Base-by-base conservation (phyloP, 2,113 vertebrate species). In the Tragelaphus buxtoni region DNA sequence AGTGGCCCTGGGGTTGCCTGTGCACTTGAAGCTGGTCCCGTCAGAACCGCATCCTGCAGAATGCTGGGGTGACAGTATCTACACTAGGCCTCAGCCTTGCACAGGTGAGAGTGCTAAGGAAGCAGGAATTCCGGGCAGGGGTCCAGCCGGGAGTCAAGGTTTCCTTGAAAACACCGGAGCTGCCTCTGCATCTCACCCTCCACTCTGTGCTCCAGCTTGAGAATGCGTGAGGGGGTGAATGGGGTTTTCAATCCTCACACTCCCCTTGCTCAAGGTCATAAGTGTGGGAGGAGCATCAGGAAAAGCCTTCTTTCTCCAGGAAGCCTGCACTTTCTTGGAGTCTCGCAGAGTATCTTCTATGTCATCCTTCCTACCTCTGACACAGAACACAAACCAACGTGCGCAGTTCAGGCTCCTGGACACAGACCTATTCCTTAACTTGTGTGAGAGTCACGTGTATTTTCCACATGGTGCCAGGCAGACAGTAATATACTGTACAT, bases 401-500 rank as follows among this genome's bases (percentile, higher is more conserved):
- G n/a, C 1, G 47, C 10, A 26, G 9, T 42, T 51, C 74, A 69
- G 81, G 28, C 32, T 84, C 42, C 30, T 30, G 17, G 10, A 83
- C 56, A 8, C 16, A 51, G 3, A 63, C 26, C 32, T 35, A 49
- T 10, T 58, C 94, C 49, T 18, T 79, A 39, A 72, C 16, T 24
- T 49, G 4, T 2, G 2, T 18, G 16, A 32, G 7, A 45, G n/a
- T 39, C 10, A 53, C 2, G 9, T 1, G 1, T 16, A 81, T 8
- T 9, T 55, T 51, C 17, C 20, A 24, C 32, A 18, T 39, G 28
- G 8, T 30, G 60, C 32, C 7, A 18, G 28, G 9, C 30, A 7
- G 39, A 83, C 7, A 32, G 35, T 47, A 4, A 14, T 0, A 0
- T 28, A 7, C 1, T 42, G 1, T 28, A 0, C 58, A 42, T 60